phyloP scores from a whole-genome alignment of 1,140 invertebrate species.

The Brachionus koreanus region DNA sequence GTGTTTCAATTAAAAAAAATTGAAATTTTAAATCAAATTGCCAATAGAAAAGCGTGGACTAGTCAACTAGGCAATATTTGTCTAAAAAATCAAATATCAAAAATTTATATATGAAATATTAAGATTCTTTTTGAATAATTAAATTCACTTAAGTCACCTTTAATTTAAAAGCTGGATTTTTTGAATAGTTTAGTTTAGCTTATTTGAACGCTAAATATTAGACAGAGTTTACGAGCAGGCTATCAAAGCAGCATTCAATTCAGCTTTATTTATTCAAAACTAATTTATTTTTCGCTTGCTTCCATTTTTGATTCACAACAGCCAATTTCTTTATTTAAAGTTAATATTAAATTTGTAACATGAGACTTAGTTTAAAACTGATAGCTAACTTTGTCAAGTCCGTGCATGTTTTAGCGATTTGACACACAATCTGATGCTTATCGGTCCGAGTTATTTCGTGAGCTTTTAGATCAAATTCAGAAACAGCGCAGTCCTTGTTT shows the following conservation, averaged over 20 bases:
- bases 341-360: background rate
- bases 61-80: background rate
- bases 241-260: background rate
- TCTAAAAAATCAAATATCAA: background rate
- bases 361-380: background rate
- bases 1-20: slow-evolving; percentile 3
- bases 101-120: background rate
- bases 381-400: background rate
- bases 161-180: background rate
- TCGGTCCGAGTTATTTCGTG: background rate
- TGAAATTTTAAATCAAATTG: background rate
- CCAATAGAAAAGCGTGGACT: background rate
- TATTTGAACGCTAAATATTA: background rate
- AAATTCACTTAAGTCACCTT: background rate
- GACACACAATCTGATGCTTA: background rate
- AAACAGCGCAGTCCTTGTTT: background rate
- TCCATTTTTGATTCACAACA: background rate
- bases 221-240: background rate
- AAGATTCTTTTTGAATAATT: background rate
- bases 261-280: background rate
- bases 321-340: background rate
- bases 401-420: background rate
- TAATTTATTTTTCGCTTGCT: background rate
- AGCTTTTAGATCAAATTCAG: background rate
- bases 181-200: background rate